phyloP scores from a whole-genome alignment of 1,140 invertebrate genomes.

The Melanaphis sacchari region DNA sequence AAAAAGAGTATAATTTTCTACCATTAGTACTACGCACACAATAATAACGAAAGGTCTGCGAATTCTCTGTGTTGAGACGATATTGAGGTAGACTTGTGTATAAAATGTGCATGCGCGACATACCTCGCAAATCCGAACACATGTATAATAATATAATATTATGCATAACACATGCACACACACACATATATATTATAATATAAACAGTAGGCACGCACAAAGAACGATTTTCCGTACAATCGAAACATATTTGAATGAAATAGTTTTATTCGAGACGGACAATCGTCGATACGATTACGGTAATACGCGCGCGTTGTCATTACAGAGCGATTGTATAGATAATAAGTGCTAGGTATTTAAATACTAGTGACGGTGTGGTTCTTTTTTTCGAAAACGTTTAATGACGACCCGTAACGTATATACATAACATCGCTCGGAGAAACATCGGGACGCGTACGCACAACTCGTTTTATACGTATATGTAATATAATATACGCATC shows the following conservation, averaged over 20 bases:
- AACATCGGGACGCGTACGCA: neutral
- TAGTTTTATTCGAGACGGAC: neutral
- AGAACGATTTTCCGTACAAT: slow-evolving; percentile 10
- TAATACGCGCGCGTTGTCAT: neutral
- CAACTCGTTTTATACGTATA: neutral
- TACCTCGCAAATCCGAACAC: neutral
- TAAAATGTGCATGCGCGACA: neutral
- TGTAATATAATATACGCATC: no score
- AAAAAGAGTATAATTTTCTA: neutral
- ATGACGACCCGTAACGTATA: no score
- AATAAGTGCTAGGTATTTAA: neutral
- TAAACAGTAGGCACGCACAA: neutral
- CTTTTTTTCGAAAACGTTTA: neutral
- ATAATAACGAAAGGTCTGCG: neutral
- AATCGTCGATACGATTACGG: neutral
- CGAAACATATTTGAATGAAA: slow-evolving; percentile 22
- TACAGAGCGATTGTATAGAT: neutral
- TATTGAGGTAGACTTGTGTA: neutral
- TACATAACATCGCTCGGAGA: neutral
- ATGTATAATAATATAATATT: neutral
- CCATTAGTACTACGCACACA: neutral
- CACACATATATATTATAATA: neutral
- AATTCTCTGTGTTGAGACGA: neutral
- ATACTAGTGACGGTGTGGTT: neutral
- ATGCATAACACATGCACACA: neutral